Percentiles rank a stretch among this genome's conserved stretches.
These are phyloP conservation scores for Anguilla pacifica DNA, from an alignment of 2,797 vertebrate species.

Conservation along the genomic window DNA sequence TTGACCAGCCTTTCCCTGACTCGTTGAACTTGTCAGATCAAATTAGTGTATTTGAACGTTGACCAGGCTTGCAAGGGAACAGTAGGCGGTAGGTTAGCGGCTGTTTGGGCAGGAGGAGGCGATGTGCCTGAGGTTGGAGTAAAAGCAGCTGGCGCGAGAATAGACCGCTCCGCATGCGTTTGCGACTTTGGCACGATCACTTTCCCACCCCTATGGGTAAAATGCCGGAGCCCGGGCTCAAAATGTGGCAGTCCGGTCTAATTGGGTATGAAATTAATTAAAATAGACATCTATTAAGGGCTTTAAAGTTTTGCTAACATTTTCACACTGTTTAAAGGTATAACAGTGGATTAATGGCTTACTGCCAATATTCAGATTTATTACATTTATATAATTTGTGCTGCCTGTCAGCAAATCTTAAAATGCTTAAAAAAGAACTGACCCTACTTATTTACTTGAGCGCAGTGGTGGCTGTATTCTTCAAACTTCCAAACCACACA, in stretches of 20 bases:
- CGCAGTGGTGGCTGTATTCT: constrained; percentile 26
- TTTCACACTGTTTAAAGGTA: constrained; percentile 74
- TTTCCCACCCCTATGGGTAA: constrained; percentile 39
- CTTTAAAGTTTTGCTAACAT: constrained; percentile 60
- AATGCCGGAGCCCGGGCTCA: constrained; percentile 47
- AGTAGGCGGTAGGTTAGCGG: constrained; percentile 29
- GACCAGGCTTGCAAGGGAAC: constrained; percentile 50
- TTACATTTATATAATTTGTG: constrained; percentile 62
- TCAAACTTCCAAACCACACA: constrained; percentile 23
- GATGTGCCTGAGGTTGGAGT: background rate
- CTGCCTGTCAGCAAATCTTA: constrained; percentile 55
- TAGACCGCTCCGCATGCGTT: constrained; percentile 2
- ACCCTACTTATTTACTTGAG: constrained; percentile 32
- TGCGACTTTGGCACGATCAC: constrained; percentile 37
- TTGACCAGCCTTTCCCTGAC: constrained; percentile 72
- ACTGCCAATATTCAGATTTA: constrained; percentile 66
- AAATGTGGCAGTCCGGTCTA: constrained; percentile 55
- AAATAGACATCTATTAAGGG: constrained; percentile 60
- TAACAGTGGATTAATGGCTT: constrained; percentile 69
- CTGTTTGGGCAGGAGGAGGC: constrained; percentile 19
- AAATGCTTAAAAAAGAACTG: constrained; percentile 28
- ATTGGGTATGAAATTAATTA: constrained; percentile 62
- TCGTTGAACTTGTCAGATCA: constrained; percentile 82
- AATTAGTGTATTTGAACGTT: constrained; percentile 73
- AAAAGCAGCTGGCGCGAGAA: constrained; percentile 21